Conservation (phyloP, 1,140 invertebrate genomes). For the Dysdera silvatica region DNA sequence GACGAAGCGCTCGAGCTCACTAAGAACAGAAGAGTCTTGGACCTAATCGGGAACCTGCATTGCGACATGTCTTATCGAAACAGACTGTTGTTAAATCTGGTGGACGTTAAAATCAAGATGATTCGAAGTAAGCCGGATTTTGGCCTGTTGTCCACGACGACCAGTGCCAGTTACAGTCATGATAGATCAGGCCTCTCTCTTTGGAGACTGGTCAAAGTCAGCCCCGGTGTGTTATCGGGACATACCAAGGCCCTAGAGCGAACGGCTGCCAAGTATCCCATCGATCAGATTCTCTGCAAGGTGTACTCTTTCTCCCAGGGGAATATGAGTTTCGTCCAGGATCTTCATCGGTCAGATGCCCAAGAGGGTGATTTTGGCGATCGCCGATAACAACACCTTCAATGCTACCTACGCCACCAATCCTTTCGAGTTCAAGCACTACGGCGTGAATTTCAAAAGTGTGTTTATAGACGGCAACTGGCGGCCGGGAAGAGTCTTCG, state of each 20-base stretch:
- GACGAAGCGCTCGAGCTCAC: not conserved
- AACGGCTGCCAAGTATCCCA: conserved; percentile 2
- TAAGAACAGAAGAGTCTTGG: not conserved
- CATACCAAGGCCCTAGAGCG: not conserved
- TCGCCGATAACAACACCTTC: too few relatives aligned
- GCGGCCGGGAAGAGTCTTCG: too few relatives aligned
- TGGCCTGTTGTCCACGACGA: not conserved
- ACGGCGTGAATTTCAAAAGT: too few relatives aligned
- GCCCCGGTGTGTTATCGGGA: not conserved
- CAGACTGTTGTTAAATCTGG: not conserved
- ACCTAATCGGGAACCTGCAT: not conserved
- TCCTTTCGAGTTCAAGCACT: too few relatives aligned
- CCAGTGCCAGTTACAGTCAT: not conserved
- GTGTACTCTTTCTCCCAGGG: not conserved
- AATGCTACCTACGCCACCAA: too few relatives aligned
- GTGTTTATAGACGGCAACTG: too few relatives aligned
- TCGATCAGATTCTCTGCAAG: not conserved
- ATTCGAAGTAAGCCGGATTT: not conserved
- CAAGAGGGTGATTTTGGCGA: not conserved
- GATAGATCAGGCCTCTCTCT: not conserved
- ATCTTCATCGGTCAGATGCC: not conserved
- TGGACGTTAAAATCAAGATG: not conserved
- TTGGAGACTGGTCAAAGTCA: not conserved
- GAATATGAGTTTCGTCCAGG: not conserved
- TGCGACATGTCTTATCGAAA: not conserved